Conservation (phyloP, 2,888 invertebrate genomes). For the Nudaria mundana region DNA sequence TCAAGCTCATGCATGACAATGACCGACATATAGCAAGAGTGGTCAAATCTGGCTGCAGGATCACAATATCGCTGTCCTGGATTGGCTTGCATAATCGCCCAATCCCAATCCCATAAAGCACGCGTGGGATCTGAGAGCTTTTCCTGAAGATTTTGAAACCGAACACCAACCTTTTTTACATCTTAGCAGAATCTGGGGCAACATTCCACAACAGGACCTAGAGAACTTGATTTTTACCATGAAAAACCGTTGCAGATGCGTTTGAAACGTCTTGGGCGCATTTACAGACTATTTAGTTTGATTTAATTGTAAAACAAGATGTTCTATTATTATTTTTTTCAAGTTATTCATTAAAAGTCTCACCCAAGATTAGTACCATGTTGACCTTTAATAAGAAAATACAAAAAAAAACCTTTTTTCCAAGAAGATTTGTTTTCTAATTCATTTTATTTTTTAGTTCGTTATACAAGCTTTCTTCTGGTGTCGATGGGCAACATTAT, state of each 20-base stretch:
- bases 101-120: background rate
- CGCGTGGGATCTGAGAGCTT: background rate
- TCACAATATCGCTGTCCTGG: background rate
- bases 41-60: background rate
- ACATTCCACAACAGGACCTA: background rate
- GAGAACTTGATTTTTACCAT: background rate
- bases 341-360: too few relatives aligned
- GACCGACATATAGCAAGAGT: background rate
- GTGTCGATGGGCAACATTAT: too few relatives aligned
- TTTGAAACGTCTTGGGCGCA: background rate
- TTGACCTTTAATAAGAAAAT: too few relatives aligned
- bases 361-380: too few relatives aligned
- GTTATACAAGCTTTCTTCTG: too few relatives aligned
- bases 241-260: background rate
- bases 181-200: background rate
- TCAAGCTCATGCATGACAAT: background rate
- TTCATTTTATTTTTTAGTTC: too few relatives aligned
- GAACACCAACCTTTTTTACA: background rate
- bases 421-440: too few relatives aligned
- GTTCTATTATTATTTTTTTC: too few relatives aligned
- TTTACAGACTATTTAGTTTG: too few relatives aligned
- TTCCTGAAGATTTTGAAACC: background rate
- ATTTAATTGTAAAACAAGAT: background rate
- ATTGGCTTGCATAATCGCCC: background rate
- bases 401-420: too few relatives aligned